Conservation (phyloP, 2,888 invertebrate genomes). For the Himalopsyche japonica region DNA sequence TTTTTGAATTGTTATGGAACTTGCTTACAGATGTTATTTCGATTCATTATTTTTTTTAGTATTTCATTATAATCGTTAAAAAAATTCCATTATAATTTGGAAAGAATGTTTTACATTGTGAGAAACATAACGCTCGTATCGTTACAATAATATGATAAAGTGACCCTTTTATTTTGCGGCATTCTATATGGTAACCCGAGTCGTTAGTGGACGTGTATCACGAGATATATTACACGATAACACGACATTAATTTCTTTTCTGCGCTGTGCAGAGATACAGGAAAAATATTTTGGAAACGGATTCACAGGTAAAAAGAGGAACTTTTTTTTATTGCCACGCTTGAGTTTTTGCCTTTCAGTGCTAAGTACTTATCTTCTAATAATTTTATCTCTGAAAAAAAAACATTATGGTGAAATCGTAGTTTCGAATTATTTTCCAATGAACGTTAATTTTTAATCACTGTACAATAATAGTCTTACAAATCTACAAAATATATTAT, state of each 20-base stretch:
- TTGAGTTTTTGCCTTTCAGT: neutral
- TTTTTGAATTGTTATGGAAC: too few species aligned
- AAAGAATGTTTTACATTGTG: neutral
- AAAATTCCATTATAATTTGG: neutral
- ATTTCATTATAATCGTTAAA: neutral
- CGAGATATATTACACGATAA: constrained; percentile 20
- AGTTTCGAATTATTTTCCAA: too few species aligned
- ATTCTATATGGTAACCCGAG: neutral
- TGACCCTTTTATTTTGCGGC: neutral
- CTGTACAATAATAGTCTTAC: too few species aligned
- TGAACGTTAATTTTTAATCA: too few species aligned
- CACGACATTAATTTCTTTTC: constrained; percentile 24
- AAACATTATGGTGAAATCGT: too few species aligned
- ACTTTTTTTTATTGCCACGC: neutral
- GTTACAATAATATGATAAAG: constrained; percentile 18
- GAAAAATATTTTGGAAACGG: neutral
- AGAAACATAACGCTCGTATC: neutral
- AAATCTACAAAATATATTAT: too few species aligned
- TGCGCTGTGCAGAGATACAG: constrained; percentile 2
- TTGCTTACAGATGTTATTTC: too few species aligned
- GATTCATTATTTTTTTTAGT: neutral
- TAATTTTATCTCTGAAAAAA: too few species aligned
- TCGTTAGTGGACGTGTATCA: constrained; percentile 4
- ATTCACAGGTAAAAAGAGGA: neutral
- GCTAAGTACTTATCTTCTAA: too few species aligned